These are phyloP conservation scores for Nipponacmea schrenckii DNA, from an alignment of 2,888 invertebrate genomes.

Conservation along the genomic window DNA sequence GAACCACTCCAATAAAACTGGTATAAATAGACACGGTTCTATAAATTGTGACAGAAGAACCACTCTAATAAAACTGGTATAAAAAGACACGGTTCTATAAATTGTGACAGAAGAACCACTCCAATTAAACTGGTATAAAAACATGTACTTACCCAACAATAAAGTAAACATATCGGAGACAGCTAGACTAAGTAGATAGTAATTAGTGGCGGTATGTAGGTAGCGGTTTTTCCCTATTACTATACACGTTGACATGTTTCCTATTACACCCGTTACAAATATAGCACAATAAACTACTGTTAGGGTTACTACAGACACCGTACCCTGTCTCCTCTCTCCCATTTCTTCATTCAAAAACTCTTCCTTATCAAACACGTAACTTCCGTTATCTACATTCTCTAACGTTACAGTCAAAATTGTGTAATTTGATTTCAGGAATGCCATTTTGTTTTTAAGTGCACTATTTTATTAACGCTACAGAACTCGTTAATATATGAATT, in stretches of 20 bases:
- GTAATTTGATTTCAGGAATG: neutral
- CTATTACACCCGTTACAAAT: slow-evolving; percentile 77
- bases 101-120: neutral
- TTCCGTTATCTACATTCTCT: neutral
- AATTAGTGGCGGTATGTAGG: slow-evolving; percentile 90
- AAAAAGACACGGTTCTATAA: no score
- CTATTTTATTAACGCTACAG: no score
- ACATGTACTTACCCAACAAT: slow-evolving; percentile 73
- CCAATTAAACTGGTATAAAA: neutral
- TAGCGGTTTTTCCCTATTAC: slow-evolving; percentile 82
- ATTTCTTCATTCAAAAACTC: slow-evolving; percentile 12
- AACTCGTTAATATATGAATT: no score
- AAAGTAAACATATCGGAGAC: slow-evolving; percentile 82
- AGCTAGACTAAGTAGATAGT: slow-evolving; percentile 88
- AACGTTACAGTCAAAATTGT: neutral
- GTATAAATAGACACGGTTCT: no score
- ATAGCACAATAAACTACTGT: slow-evolving; percentile 27
- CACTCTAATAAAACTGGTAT: no score
- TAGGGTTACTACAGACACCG: slow-evolving; percentile 16
- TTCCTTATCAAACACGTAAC: slow-evolving; percentile 11
- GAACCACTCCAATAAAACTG: no score
- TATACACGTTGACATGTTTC: slow-evolving; percentile 84
- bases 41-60: no score
- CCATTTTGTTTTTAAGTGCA: neutral
- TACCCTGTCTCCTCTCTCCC: slow-evolving; percentile 22